phyloP scores from a whole-genome alignment of 64 coral and sea anemone species.

The Catalaphyllia jardinei region DNA sequence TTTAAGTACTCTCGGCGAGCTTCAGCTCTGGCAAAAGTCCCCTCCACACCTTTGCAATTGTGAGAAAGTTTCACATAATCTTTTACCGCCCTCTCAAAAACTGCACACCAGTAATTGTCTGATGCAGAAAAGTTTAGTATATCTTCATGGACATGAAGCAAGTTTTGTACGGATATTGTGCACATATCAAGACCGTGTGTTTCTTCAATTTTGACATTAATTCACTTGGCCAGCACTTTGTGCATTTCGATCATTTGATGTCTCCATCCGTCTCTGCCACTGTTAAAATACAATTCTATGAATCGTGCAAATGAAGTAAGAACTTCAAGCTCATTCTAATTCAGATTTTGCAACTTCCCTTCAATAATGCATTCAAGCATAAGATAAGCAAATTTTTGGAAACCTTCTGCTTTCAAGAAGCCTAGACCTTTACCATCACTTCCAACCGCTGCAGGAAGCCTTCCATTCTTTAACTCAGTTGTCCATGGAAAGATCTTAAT shows the following conservation, averaged over 20 bases:
- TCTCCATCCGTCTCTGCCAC: constrained; percentile 62
- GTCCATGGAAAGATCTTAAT: constrained; percentile 20
- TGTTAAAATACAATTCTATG: constrained; percentile 52
- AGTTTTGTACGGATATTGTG: constrained; percentile 72
- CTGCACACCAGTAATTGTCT: constrained; percentile 52
- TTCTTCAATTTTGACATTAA: constrained; percentile 77
- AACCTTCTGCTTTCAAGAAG: background rate
- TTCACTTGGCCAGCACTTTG: constrained; percentile 37
- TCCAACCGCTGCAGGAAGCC: background rate
- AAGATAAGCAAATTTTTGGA: constrained; percentile 15
- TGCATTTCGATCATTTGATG: constrained; percentile 51
- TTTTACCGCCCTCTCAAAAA: constrained; percentile 67
- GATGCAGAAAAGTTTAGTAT: constrained; percentile 57
- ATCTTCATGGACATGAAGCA: constrained; percentile 61
- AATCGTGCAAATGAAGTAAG: constrained; percentile 22
- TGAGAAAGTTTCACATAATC: constrained; percentile 26
- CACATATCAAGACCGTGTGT: constrained; percentile 71
- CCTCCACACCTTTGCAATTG: constrained; percentile 18
- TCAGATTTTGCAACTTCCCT: background rate
- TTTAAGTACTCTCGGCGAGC: constrained; percentile 26
- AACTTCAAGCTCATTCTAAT: constrained; percentile 69
- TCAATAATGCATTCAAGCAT: constrained; percentile 54
- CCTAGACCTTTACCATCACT: background rate
- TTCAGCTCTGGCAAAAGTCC: constrained; percentile 1
- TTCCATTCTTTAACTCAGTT: background rate